Evolutionary conservation across 2,888 invertebrate genomes (phyloP).

Genomic region (Ferrisia virgata): DNA sequence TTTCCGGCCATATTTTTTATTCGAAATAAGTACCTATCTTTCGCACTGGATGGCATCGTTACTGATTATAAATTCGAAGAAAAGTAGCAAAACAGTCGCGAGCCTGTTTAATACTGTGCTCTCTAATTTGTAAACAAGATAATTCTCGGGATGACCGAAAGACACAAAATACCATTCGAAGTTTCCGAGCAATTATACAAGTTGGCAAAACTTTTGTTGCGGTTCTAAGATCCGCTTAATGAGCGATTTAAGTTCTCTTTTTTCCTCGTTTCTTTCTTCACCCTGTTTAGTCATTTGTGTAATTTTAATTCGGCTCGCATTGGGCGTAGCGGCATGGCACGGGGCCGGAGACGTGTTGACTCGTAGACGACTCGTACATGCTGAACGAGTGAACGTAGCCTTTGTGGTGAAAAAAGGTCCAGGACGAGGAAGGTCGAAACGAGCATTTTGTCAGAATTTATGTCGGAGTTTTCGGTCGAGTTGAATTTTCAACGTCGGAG

Average conservation of each 20-base stretch:
- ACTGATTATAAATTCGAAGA: too few relatives aligned
- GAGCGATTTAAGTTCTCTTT: not conserved
- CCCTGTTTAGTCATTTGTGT: not conserved
- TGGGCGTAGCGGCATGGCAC: too few relatives aligned
- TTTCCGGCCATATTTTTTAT: too few relatives aligned
- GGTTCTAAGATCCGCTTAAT: conserved; percentile 5
- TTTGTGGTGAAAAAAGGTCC: not conserved
- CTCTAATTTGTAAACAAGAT: not conserved
- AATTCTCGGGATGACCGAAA: not conserved
- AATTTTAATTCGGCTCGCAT: not conserved
- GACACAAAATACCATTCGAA: not conserved
- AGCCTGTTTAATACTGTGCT: too few relatives aligned
- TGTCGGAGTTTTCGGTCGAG: not conserved
- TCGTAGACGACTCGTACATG: not conserved
- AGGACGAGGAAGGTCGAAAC: not conserved
- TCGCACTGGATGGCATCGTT: too few relatives aligned
- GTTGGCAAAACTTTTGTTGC: conserved; percentile 2
- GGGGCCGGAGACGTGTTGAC: too few relatives aligned
- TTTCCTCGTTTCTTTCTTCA: not conserved
- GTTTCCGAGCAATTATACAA: conserved; percentile 17
- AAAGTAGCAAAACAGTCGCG: not conserved
- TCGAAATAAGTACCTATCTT: too few relatives aligned
- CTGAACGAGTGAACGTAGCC: not conserved
- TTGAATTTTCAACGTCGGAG: not conserved
- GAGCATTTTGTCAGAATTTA: not conserved